Conservation (phyloP, 1,140 invertebrate genomes). For the Drosophila ficusphila region DNA sequence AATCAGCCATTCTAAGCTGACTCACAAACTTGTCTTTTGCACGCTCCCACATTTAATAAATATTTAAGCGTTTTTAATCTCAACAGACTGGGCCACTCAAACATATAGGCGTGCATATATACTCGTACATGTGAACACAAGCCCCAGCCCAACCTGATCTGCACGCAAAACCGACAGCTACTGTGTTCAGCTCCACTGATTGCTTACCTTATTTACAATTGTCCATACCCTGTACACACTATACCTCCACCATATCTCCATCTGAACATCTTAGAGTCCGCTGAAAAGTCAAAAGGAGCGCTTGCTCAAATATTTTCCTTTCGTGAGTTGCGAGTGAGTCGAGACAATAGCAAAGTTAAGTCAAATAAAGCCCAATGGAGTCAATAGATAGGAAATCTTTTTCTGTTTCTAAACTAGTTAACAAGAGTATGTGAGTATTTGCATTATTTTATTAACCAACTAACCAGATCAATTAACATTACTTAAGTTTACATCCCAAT, state of each 20-base stretch:
- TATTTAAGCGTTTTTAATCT: slow-evolving; percentile 78
- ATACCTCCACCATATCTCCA: slow-evolving; percentile 46
- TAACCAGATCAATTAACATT: too few relatives aligned
- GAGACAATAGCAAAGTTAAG: slow-evolving; percentile 21
- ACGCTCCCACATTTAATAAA: slow-evolving; percentile 82
- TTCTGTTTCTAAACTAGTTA: too few relatives aligned
- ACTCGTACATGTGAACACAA: not conserved
- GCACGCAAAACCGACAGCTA: slow-evolving; percentile 47
- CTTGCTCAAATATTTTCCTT: slow-evolving; percentile 61
- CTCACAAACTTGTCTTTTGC: slow-evolving; percentile 75
- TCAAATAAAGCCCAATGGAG: slow-evolving; percentile 11
- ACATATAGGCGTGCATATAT: not conserved
- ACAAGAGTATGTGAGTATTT: too few relatives aligned
- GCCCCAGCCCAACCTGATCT: slow-evolving; percentile 23
- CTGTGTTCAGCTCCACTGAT: slow-evolving; percentile 65
- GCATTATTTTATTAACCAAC: too few relatives aligned
- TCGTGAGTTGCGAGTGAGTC: slow-evolving; percentile 25
- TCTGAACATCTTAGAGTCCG: slow-evolving; percentile 15
- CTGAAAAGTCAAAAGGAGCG: slow-evolving; percentile 53
- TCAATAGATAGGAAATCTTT: not conserved
- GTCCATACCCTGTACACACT: slow-evolving; percentile 46
- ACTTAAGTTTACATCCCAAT: too few relatives aligned
- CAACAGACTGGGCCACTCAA: slow-evolving; percentile 36
- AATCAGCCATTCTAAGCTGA: slow-evolving; percentile 53
- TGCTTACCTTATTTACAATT: slow-evolving; percentile 47